A percentile compares a stretch with the other conserved stretches of the same genome.
phyloP scores from a whole-genome alignment of 2,797 vertebrate species.

The Lates japonicus region DNA sequence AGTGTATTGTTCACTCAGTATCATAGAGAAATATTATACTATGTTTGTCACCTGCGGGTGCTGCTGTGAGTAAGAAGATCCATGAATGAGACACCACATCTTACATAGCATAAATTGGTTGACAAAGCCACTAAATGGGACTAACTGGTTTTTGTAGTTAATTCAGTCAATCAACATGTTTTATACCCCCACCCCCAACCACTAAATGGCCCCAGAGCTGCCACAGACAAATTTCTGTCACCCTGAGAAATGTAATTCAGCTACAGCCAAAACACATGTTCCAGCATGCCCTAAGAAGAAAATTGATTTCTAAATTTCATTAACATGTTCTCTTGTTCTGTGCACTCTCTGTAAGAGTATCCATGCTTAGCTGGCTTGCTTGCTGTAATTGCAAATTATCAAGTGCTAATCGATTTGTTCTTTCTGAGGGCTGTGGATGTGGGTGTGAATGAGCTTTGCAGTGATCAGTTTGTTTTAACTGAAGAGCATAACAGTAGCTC shows the following conservation, averaged over 20 bases:
- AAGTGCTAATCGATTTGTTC: conserved; percentile 59
- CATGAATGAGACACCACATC: conserved; percentile 36
- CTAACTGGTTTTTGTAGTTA: conserved; percentile 43
- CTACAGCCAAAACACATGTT: conserved; percentile 52
- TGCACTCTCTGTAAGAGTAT: conserved; percentile 31
- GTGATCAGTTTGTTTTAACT: neutral
- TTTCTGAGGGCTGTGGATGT: conserved; percentile 26
- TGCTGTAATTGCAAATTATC: conserved; percentile 69
- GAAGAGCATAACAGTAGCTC: neutral
- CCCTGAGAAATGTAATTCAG: conserved; percentile 59
- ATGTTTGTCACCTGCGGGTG: conserved; percentile 14
- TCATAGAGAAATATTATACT: conserved; percentile 51
- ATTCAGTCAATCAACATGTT: conserved; percentile 62
- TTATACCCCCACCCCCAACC: conserved; percentile 18
- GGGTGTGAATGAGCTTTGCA: conserved; percentile 21
- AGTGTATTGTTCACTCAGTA: conserved; percentile 44
- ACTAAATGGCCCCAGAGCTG: conserved; percentile 51
- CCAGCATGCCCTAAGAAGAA: conserved; percentile 54
- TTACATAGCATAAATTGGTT: conserved; percentile 21
- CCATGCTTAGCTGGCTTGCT: conserved; percentile 37
- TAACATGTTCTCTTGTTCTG: conserved; percentile 57
- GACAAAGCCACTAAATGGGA: conserved; percentile 37
- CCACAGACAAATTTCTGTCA: conserved; percentile 42
- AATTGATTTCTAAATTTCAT: conserved; percentile 77
- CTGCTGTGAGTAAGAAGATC: conserved; percentile 10